phyloP scores from a whole-genome alignment of 23 tunicate species.

The Oikopleura vanhoeffeni region DNA sequence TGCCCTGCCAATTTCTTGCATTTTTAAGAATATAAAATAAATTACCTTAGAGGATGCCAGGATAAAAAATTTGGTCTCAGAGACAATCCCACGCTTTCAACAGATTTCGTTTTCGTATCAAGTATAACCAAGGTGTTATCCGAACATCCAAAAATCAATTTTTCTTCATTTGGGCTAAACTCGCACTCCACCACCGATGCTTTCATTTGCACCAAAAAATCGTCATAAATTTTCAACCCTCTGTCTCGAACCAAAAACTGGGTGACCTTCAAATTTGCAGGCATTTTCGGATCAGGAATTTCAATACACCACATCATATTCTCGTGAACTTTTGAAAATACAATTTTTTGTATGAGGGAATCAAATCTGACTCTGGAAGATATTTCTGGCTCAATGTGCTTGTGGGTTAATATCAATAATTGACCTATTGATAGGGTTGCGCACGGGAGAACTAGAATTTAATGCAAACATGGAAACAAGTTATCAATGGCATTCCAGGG shows the following conservation, averaged over 20 bases:
- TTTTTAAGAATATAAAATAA: no score
- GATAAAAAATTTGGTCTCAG: conserved; percentile 9
- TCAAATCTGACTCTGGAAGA: neutral
- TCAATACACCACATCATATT: neutral
- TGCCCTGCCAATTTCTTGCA: no score
- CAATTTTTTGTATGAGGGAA: neutral
- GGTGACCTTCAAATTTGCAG: neutral
- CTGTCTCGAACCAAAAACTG: neutral
- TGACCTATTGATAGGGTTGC: no score
- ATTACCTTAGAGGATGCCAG: conserved; percentile 8
- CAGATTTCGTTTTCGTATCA: neutral
- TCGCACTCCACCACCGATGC: conserved; percentile 4
- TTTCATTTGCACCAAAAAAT: neutral
- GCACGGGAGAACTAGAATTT: no score
- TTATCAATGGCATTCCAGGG: no score
- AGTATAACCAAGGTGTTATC: neutral
- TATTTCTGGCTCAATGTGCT: neutral
- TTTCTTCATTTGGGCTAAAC: conserved; percentile 15
- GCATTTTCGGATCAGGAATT: neutral
- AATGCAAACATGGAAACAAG: no score
- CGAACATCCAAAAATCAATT: neutral
- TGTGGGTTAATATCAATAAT: neutral
- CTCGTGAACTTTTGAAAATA: neutral
- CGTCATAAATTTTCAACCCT: neutral
- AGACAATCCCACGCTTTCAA: neutral